Percentiles rank a stretch among this genome's conserved stretches.
Evolutionary conservation across 2,888 invertebrate species (phyloP).

Genomic region (Dryomyza anilis): DNA sequence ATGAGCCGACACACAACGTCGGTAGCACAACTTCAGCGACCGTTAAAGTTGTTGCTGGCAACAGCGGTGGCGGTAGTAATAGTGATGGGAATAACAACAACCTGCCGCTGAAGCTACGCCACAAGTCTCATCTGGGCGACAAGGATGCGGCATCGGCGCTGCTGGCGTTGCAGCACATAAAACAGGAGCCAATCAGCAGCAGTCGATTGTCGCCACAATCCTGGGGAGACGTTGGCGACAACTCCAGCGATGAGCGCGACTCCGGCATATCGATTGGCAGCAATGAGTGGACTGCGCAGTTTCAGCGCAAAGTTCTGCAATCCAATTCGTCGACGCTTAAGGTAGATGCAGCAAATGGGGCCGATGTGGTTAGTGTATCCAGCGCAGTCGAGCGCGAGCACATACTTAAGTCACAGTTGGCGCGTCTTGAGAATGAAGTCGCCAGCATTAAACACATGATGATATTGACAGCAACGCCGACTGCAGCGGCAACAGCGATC

Average conservation of each 20-base stretch:
- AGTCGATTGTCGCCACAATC: conserved; percentile 74
- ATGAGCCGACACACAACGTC: conserved; percentile 29
- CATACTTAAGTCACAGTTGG: conserved; percentile 83
- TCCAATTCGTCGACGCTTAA: conserved; percentile 29
- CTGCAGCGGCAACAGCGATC: neutral
- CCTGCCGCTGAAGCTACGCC: conserved; percentile 86
- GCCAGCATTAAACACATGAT: conserved; percentile 85
- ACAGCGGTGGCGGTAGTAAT: conserved; percentile 55
- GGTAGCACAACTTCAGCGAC: neutral
- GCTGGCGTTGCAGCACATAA: conserved; percentile 82
- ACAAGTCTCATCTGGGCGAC: conserved; percentile 88
- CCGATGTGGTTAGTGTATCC: neutral
- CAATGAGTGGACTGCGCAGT: conserved; percentile 57
- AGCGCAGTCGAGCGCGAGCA: conserved; percentile 65
- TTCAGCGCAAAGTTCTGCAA: conserved; percentile 41
- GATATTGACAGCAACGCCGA: conserved; percentile 62
- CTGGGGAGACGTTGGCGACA: conserved; percentile 78
- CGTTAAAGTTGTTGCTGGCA: conserved; percentile 26
- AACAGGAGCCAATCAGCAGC: conserved; percentile 80
- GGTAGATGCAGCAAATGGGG: neutral
- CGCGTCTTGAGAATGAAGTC: conserved; percentile 87
- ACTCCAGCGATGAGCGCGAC: conserved; percentile 88
- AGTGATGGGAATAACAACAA: conserved; percentile 73
- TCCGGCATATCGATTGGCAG: conserved; percentile 81
- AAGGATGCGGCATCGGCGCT: conserved; percentile 84